Percentiles rank a stretch among this genome's conserved stretches.
Evolutionary conservation across 2,888 invertebrate species (phyloP).

Genomic region (Polymixis lichenea): DNA sequence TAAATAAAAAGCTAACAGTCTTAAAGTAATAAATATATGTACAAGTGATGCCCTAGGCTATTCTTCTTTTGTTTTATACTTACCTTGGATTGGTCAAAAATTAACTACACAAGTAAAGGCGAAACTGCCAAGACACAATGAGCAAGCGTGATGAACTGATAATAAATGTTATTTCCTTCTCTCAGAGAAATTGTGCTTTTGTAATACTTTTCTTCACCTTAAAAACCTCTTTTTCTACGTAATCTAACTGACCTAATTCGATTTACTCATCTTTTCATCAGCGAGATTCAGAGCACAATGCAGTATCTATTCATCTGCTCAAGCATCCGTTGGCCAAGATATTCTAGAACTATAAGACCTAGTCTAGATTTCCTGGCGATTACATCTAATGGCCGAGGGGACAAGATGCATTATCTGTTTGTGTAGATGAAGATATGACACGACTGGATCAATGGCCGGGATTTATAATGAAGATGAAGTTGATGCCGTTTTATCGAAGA

Average conservation of each 20-base stretch:
- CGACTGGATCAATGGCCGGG: constrained; percentile 10
- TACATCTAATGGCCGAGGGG: constrained; percentile 43
- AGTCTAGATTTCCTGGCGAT: constrained; percentile 57
- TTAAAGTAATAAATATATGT: too few species aligned
- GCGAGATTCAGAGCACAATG: constrained; percentile 16
- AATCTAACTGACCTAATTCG: background rate
- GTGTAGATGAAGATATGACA: constrained; percentile 60
- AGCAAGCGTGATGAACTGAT: background rate
- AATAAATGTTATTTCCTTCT: background rate
- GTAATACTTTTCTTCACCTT: background rate
- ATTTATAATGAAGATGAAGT: constrained; percentile 3
- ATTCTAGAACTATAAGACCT: constrained; percentile 32
- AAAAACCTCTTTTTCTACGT: background rate
- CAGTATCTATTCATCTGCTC: constrained; percentile 13
- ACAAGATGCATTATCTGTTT: constrained; percentile 57
- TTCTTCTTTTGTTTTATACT: too few species aligned
- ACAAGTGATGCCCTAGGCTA: too few species aligned
- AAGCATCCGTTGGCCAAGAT: constrained; percentile 41
- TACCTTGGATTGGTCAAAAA: background rate
- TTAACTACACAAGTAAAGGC: background rate
- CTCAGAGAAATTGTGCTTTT: background rate
- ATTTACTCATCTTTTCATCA: background rate
- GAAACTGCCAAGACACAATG: background rate
- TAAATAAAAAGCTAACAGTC: too few species aligned
- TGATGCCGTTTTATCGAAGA: background rate